Base-by-base conservation (phyloP, 2,888 invertebrate species). In the Ennomos erosarius region DNA sequence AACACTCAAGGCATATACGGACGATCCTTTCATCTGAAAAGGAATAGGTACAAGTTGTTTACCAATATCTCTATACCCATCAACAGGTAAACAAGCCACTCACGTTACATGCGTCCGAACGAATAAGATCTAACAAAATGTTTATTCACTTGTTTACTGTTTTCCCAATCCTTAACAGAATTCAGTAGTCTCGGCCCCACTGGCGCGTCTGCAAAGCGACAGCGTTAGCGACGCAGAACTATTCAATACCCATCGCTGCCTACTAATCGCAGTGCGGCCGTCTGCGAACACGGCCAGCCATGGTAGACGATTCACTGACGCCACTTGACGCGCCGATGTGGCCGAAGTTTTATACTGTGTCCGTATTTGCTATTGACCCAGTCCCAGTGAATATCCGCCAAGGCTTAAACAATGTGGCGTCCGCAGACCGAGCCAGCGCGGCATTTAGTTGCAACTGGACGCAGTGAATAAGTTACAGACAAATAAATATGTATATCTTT, bases 331-430 rank as follows among this genome's bases (percentile, higher is more conserved):
- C n/a, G n/a, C n/a, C n/a, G n/a, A n/a, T n/a, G n/a, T n/a, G n/a
- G n/a, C n/a, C n/a, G n/a, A n/a, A n/a, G n/a, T n/a, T n/a, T n/a
- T n/a, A n/a, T 48, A 57, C 42, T 38, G 37, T 33, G 55, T 26
- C 54, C 47, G 59, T 42, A 55, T 65, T 55, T 60, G 53, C 48
- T 62, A 62, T 62, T 64, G 65, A 62, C 65, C 61, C 26, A 62
- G 58, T 63, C 67, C 57, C 63, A 68, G 65, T n/a, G n/a, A n/a
- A 43, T 64, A 50, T 42, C 46, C 50, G 52, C 39, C 49, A 39
- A 47, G 35, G 42, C 44, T 49, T 58, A 47, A 63, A 62, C 63
- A 65, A 65, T 53, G 45, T 59, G 49, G 53, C 44, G 44, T 56
- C 65, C 54, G 59, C 59, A 51, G 65, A 26, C 1, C 26, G 1